Conservation (phyloP, 2,888 invertebrate species). For the Tineola bisselliella region DNA sequence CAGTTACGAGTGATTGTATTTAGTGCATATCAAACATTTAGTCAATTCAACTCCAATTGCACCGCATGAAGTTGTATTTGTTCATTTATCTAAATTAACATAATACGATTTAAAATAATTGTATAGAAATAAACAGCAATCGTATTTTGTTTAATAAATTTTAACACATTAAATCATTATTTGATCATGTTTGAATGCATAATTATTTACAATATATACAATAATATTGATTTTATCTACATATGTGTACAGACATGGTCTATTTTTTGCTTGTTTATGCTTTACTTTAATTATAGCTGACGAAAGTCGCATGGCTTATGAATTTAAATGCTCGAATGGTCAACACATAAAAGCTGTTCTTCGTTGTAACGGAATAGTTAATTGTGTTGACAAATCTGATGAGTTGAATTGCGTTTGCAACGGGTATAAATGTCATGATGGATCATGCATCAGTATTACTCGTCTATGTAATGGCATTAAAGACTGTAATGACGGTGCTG, state of each 20-base stretch:
- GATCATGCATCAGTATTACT: slow-evolving; percentile 61
- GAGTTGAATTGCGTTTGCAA: slow-evolving; percentile 52
- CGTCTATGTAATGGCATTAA: slow-evolving; percentile 67
- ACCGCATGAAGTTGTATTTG: no score
- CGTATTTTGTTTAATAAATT: no score
- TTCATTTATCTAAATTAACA: no score
- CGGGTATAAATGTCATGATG: slow-evolving; percentile 70
- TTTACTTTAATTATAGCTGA: slow-evolving; percentile 39
- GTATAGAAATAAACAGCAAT: no score
- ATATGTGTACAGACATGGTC: slow-evolving; percentile 54
- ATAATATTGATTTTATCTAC: slow-evolving; percentile 17
- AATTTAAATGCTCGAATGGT: slow-evolving; percentile 73
- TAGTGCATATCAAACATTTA: no score
- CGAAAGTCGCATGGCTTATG: slow-evolving; percentile 62
- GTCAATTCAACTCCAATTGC: no score
- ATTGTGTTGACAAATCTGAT: slow-evolving; percentile 63
- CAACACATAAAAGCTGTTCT: slow-evolving; percentile 66
- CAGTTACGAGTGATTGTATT: no score
- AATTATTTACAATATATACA: background rate
- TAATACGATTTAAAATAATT: no score
- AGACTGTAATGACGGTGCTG: slow-evolving; percentile 71
- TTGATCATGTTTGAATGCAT: background rate
- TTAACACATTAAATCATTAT: no score
- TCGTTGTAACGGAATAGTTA: slow-evolving; percentile 59
- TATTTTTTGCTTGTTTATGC: background rate